These are phyloP conservation scores for Macropus fuliginosus DNA, from an alignment of 2,797 vertebrate genomes.

Conservation along the genomic window DNA sequence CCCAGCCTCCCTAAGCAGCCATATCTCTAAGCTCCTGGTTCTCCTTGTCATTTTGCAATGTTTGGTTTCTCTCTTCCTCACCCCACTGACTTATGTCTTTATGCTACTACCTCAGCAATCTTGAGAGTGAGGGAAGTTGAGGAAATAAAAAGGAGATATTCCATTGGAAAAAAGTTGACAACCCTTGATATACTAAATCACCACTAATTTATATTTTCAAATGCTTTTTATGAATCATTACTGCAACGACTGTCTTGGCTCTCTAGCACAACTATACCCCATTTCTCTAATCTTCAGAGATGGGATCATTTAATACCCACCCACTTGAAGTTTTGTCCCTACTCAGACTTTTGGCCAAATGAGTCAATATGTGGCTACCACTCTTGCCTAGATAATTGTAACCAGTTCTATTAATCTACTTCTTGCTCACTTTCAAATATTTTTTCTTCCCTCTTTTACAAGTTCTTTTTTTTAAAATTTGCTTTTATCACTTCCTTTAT, in stretches of 20 bases:
- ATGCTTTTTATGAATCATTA: not conserved
- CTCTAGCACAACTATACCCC: not conserved
- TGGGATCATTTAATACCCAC: not conserved
- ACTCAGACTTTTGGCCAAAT: not conserved
- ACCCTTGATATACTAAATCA: not conserved
- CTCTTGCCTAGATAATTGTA: slow-evolving; percentile 34
- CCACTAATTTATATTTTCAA: not conserved
- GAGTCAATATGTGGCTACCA: not conserved
- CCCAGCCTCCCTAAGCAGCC: not conserved
- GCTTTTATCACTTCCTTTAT: slow-evolving; percentile 33
- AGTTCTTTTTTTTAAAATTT: not conserved
- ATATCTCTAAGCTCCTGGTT: not conserved
- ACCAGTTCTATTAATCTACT: not conserved
- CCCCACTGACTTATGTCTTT: not conserved
- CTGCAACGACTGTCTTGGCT: not conserved
- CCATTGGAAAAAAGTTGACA: not conserved
- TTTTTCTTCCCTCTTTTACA: slow-evolving; percentile 45
- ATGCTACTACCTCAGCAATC: not conserved
- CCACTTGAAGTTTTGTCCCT: not conserved
- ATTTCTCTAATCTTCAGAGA: not conserved
- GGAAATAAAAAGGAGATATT: not conserved
- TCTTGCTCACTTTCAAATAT: slow-evolving; percentile 46
- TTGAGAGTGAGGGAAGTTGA: not conserved
- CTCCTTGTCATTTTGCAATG: not conserved
- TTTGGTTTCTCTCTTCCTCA: not conserved